A percentile compares a stretch with the other conserved stretches of the same genome.
phyloP scores from a whole-genome alignment of 2,888 invertebrate genomes.

The Charanyca ferruginea region DNA sequence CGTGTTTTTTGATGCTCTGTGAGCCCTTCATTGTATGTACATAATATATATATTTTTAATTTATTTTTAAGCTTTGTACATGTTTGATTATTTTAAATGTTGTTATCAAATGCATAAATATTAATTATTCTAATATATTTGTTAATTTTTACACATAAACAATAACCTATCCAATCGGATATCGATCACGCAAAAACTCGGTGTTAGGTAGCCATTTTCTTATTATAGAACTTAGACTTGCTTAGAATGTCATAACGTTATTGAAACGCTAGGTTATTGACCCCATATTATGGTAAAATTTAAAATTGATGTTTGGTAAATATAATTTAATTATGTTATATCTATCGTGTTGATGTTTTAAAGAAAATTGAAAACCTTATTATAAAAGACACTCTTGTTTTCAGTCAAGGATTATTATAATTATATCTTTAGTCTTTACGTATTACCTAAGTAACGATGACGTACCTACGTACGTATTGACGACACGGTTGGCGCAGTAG shows the following conservation, averaged over 20 bases:
- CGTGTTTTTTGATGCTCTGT: no score
- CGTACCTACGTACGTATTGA: no score
- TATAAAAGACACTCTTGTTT: neutral
- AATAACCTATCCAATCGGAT: slow-evolving; percentile 13
- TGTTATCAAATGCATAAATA: no score
- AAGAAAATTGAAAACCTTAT: neutral
- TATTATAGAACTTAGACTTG: neutral
- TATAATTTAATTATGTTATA: no score
- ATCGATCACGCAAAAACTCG: neutral
- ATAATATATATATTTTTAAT: no score
- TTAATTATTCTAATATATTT: no score
- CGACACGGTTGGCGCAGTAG: no score
- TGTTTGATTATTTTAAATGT: no score
- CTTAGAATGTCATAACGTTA: neutral
- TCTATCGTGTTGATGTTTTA: neutral
- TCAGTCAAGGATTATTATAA: neutral
- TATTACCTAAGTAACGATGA: no score
- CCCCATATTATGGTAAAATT: neutral
- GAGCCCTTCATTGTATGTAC: no score
- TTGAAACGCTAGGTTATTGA: neutral
- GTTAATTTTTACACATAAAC: slow-evolving; percentile 3
- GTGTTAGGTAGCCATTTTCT: neutral
- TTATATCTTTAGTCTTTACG: neutral
- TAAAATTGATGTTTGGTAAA: neutral
- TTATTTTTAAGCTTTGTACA: no score